Evolutionary conservation across 2,888 invertebrate species (phyloP), one percentile per base, ranked within the genome.

Genomic region (Tridacna gigas): DNA sequence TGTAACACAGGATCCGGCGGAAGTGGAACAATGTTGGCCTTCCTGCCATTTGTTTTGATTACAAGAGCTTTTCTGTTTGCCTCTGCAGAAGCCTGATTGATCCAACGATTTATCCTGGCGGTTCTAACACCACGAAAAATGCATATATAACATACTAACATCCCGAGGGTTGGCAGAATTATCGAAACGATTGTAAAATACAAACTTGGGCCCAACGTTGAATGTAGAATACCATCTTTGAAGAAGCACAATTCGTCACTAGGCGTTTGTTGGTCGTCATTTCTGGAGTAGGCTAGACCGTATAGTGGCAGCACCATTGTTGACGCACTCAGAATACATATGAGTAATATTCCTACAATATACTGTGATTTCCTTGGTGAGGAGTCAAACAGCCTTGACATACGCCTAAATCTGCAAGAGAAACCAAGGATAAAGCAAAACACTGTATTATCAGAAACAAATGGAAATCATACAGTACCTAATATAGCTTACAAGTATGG

Each of bases 41-140:
- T 71, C 22, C 71, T 0, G 26, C 71, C 71, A 51, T 71, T 51
- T 11, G 48, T 4, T 47, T 51, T 48, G 45, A 71, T 13, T 11
- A 71, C 25, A 25, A 51, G 25, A 15, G 71, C 51, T 26, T 71
- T 71, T 15, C 71, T 20, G 25, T 26, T 51, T 7, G 71, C 71
- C 15, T 28, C 71, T 11, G 26, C 71, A 9, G 71, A 48, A 7
- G 71, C 71, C 25, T 71, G 71, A 51, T 71, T 71, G 71, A 71
- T 71, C 71, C 71, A 71, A 12, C 71, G 71, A 25, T 51, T 71
- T 12, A 71, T 71, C 22, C 71, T 71, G 11, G 71, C 71, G 12
- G 48, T 51, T 26, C 51, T 71, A 13, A 71, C 71, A 26, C 25
- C 51, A 13, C 20, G 48, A 26, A 51, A 71, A 13, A 71, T 51